Conservation (phyloP, 2,888 invertebrate genomes). For the Epinotia bilunana region DNA sequence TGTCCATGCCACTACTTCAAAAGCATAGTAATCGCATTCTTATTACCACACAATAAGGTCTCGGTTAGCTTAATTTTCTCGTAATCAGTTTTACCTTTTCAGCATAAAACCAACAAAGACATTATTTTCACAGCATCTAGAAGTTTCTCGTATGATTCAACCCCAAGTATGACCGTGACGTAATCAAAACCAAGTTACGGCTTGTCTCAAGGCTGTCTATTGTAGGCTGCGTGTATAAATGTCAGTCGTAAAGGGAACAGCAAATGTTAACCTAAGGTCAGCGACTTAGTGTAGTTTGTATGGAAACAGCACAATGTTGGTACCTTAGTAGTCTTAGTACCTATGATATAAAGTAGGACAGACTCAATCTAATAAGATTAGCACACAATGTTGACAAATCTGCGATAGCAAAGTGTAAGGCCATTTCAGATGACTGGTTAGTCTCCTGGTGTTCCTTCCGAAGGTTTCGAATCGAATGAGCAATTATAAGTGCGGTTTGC, state of each 20-base stretch:
- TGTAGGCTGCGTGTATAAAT: conserved; percentile 30
- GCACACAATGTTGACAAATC: neutral
- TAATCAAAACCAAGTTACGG: conserved; percentile 22
- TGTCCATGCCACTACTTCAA: neutral
- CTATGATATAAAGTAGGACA: neutral
- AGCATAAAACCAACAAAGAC: neutral
- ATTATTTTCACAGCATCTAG: neutral
- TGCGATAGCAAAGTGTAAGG: neutral
- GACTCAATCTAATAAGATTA: neutral
- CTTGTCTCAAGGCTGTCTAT: conserved; percentile 32
- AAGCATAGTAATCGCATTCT: neutral
- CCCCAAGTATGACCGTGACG: conserved; percentile 13
- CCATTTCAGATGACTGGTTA: neutral
- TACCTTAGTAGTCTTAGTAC: neutral
- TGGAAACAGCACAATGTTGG: neutral
- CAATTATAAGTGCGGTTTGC: no score
- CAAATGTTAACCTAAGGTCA: conserved; percentile 43
- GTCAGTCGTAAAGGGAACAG: conserved; percentile 28
- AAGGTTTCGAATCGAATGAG: no score
- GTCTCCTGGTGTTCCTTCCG: no score
- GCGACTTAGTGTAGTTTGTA: conserved; percentile 22
- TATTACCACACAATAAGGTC: neutral
- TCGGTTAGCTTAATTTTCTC: neutral
- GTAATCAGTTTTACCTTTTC: neutral
- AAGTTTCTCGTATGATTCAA: conserved; percentile 22